These are phyloP conservation scores for Acronicta psi DNA, from an alignment of 2,888 invertebrate genomes.

Conservation along the genomic window DNA sequence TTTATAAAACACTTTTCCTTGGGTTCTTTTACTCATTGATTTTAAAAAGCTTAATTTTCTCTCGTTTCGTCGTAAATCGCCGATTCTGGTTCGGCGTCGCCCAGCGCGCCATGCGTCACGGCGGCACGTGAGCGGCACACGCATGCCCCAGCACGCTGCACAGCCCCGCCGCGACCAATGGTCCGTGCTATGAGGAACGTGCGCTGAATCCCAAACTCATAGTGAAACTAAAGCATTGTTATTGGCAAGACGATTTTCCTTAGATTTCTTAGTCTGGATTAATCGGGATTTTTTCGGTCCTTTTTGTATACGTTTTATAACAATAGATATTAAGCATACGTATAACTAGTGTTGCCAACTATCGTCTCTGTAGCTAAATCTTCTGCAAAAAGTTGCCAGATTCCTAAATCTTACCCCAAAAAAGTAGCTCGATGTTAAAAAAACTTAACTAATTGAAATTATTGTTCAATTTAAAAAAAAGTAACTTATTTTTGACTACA, in stretches of 20 bases:
- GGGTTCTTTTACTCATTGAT: background rate
- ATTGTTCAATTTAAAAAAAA: no score
- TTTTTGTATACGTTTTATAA: background rate
- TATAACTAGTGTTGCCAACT: no score
- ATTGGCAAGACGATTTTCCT: background rate
- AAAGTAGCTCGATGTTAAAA: no score
- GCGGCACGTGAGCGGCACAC: conserved; percentile 23
- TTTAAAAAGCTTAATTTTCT: conserved; percentile 24
- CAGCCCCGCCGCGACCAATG: conserved; percentile 67
- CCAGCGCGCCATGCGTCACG: conserved; percentile 37
- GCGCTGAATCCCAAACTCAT: conserved; percentile 60
- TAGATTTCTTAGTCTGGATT: no score
- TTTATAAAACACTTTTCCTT: no score
- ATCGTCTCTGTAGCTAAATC: no score
- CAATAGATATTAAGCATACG: no score
- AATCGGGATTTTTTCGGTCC: background rate
- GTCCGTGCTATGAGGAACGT: conserved; percentile 71
- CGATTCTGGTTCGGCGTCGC: conserved; percentile 17
- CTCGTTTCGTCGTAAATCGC: conserved; percentile 19
- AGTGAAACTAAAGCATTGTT: conserved; percentile 6
- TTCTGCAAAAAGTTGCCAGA: no score
- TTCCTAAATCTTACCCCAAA: no score
- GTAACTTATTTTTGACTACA: no score
- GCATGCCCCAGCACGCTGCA: conserved; percentile 40
- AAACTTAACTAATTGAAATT: no score